phyloP scores from a whole-genome alignment of 2,888 invertebrate genomes.

The Acleris sparsana region DNA sequence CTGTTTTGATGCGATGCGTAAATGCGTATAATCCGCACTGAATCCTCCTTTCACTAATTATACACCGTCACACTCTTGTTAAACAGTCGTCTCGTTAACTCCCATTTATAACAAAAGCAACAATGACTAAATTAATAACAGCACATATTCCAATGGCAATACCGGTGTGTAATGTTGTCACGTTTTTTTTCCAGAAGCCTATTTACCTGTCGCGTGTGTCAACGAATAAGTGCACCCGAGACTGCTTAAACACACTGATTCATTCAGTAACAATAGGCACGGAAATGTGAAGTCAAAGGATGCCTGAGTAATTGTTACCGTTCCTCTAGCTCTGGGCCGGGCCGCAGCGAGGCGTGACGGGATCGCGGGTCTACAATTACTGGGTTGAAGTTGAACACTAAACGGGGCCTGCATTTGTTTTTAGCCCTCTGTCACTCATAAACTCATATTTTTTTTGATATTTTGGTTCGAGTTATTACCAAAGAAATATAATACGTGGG shows the following conservation, averaged over 20 bases:
- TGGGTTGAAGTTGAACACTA: background rate
- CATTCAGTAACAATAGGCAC: constrained; percentile 26
- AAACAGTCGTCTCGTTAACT: no score
- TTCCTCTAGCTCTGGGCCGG: constrained; percentile 9
- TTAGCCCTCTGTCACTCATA: no score
- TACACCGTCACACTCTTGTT: no score
- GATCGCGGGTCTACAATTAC: constrained; percentile 15
- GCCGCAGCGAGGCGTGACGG: constrained; percentile 38
- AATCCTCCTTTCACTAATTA: no score
- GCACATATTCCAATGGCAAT: background rate
- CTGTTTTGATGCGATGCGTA: no score
- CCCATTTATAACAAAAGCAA: no score
- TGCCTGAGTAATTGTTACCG: constrained; percentile 25
- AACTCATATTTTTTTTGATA: no score
- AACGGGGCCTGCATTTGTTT: no score
- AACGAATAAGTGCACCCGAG: constrained; percentile 22
- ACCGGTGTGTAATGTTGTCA: constrained; percentile 4
- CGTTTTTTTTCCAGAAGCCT: constrained; percentile 20
- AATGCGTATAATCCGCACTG: no score
- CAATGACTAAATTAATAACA: background rate
- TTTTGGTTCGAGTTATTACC: no score
- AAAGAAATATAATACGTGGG: no score
- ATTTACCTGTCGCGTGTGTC: constrained; percentile 27
- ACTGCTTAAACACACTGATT: constrained; percentile 26
- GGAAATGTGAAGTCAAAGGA: constrained; percentile 32